These are phyloP conservation scores for Phrynosoma blainvillii DNA, from an alignment of 2,113 vertebrate species.

Conservation along the genomic window DNA sequence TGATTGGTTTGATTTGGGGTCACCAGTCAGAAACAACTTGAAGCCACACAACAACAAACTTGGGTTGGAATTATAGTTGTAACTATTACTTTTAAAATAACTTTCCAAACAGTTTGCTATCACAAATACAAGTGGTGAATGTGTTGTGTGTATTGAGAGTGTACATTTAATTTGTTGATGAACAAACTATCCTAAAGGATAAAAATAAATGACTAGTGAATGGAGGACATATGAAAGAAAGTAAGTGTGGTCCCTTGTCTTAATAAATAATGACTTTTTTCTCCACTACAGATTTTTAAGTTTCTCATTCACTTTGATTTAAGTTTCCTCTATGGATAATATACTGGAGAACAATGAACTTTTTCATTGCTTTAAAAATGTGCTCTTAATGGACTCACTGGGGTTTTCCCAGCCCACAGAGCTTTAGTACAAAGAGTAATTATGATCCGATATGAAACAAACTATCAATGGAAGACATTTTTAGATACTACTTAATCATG, in stretches of 20 bases:
- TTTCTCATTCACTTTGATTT: slow-evolving; percentile 71
- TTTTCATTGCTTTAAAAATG: slow-evolving; percentile 67
- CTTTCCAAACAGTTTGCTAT: background rate
- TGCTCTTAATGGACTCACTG: slow-evolving; percentile 67
- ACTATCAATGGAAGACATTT: slow-evolving; percentile 67
- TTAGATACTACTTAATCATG: slow-evolving; percentile 70
- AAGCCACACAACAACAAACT: too few relatives aligned
- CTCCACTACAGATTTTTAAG: slow-evolving; percentile 58
- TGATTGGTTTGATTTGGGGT: too few relatives aligned
- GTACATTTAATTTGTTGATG: slow-evolving; percentile 15
- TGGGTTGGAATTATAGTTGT: too few relatives aligned
- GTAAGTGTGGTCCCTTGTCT: slow-evolving; percentile 54
- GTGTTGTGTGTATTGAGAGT: background rate
- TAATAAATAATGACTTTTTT: slow-evolving; percentile 73
- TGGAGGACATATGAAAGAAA: slow-evolving; percentile 50
- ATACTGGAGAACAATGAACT: slow-evolving; percentile 69
- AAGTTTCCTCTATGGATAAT: slow-evolving; percentile 73
- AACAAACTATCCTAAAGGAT: slow-evolving; percentile 51
- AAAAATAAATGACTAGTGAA: slow-evolving; percentile 43
- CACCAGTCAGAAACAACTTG: too few relatives aligned
- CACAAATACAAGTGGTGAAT: background rate
- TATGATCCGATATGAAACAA: slow-evolving; percentile 62
- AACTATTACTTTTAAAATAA: background rate
- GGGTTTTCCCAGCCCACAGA: slow-evolving; percentile 67
- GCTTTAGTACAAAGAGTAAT: slow-evolving; percentile 69